phyloP scores from a whole-genome alignment of 1,140 invertebrate species.

The Sycobia sp. region DNA sequence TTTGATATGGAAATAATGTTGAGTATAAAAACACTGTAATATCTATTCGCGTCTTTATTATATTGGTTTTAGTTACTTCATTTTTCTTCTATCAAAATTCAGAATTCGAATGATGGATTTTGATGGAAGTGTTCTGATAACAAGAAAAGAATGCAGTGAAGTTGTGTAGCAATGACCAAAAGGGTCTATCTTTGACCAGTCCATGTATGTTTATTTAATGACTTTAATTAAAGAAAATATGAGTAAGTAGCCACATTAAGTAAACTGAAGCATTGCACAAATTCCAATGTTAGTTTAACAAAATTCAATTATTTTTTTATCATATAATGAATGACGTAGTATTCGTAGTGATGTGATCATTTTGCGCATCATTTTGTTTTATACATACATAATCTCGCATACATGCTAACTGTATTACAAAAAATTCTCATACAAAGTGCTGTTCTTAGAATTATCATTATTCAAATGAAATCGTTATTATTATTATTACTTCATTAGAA shows the following conservation, averaged over 20 bases:
- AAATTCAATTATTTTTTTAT: too few species aligned
- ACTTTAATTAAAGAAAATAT: background rate
- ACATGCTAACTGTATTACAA: background rate
- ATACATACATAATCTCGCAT: slow-evolving; percentile 13
- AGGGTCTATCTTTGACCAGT: slow-evolving; percentile 45
- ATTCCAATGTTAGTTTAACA: too few species aligned
- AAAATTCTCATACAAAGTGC: slow-evolving; percentile 7
- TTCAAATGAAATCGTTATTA: too few species aligned
- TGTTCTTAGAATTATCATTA: too few species aligned
- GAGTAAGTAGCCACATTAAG: too few species aligned
- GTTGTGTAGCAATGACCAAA: slow-evolving; percentile 44
- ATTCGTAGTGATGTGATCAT: slow-evolving; percentile 12
- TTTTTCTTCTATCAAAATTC: slow-evolving; percentile 23
- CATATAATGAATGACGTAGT: too few species aligned
- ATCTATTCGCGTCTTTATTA: slow-evolving; percentile 31
- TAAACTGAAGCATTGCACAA: too few species aligned
- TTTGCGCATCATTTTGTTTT: slow-evolving; percentile 2
- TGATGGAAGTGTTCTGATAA: slow-evolving; percentile 31
- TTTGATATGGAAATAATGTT: background rate
- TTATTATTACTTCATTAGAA: too few species aligned
- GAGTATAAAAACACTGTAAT: slow-evolving; percentile 8
- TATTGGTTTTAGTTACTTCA: slow-evolving; percentile 15
- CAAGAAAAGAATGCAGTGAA: slow-evolving; percentile 41
- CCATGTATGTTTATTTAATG: slow-evolving; percentile 15
- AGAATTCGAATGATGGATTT: slow-evolving; percentile 19